phyloP scores from a whole-genome alignment of 2,113 vertebrate species.

The Scalopus aquaticus region DNA sequence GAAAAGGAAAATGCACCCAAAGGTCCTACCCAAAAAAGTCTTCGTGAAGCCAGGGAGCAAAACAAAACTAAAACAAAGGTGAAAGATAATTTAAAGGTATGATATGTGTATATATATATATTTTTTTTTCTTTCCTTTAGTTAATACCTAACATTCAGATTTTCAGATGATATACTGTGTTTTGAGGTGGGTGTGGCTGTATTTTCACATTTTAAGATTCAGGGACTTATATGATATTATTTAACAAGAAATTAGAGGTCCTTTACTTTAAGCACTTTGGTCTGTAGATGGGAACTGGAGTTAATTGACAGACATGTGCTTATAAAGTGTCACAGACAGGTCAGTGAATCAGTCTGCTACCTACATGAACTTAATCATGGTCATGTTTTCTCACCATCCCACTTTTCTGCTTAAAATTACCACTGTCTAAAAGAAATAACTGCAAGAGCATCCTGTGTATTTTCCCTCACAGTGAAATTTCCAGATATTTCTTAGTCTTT shows the following conservation, averaged over 20 bases:
- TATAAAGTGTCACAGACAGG: neutral
- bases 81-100: constrained; percentile 79
- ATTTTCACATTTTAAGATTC: neutral
- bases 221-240: neutral
- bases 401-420: neutral
- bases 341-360: neutral
- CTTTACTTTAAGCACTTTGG: neutral
- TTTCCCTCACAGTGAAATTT: neutral
- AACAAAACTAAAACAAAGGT: constrained; percentile 66
- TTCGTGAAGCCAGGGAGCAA: constrained; percentile 79
- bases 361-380: neutral
- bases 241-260: neutral
- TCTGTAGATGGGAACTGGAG: neutral
- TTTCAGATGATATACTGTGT: too few species aligned
- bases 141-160: neutral
- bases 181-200: too few species aligned
- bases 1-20: constrained; percentile 64
- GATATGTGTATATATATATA: neutral
- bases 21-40: constrained; percentile 77
- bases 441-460: neutral
- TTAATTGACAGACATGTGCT: neutral
- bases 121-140: too few species aligned
- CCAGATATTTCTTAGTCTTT: neutral
- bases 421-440: neutral
- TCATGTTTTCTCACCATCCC: neutral